Percentiles rank a stretch among this genome's conserved stretches.
These are phyloP conservation scores for Brienomyrus brachyistius DNA, from an alignment of 2,113 vertebrate genomes.

Conservation along the genomic window DNA sequence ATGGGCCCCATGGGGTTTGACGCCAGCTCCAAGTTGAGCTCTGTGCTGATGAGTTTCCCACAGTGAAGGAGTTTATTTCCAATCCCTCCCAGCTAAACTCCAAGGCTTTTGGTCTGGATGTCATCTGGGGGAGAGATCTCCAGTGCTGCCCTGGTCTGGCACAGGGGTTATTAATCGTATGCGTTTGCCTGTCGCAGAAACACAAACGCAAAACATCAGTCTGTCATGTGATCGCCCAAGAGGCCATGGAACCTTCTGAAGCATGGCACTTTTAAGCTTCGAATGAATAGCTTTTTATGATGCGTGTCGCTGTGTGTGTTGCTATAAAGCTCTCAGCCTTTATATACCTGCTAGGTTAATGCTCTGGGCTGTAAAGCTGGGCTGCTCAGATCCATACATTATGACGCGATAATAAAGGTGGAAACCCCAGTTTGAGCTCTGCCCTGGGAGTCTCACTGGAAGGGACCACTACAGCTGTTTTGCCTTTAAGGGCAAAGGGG, in stretches of 20 bases:
- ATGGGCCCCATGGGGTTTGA: background rate
- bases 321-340: background rate
- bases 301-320: background rate
- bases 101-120: background rate
- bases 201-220: background rate
- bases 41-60: background rate
- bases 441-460: background rate
- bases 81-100: background rate
- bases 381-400: background rate
- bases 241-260: background rate
- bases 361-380: background rate
- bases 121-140: background rate
- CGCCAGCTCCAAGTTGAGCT: background rate
- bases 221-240: background rate
- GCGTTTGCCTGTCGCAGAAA: background rate
- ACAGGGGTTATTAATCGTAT: background rate
- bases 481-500: constrained; percentile 28
- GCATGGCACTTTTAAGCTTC: background rate
- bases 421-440: background rate
- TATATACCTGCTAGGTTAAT: constrained; percentile 3
- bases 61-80: background rate
- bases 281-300: constrained; percentile 8
- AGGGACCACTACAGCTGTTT: background rate
- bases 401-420: constrained; percentile 11
- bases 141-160: background rate